Base-by-base conservation (phyloP, 2,797 vertebrate species). In the Channallabes apus region DNA sequence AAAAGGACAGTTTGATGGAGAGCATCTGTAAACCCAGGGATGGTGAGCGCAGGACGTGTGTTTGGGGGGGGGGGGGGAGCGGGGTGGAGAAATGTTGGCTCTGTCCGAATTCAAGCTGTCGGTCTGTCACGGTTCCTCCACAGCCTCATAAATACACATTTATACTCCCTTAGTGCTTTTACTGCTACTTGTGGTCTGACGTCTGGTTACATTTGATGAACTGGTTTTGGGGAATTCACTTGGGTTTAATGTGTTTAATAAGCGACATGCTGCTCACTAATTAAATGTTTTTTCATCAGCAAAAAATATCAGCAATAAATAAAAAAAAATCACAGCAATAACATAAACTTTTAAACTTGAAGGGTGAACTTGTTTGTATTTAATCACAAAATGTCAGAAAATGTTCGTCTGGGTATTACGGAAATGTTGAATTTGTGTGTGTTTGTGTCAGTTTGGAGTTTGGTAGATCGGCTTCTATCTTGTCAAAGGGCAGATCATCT, bases 1-100 rank as follows among this genome's bases (percentile, higher is more conserved):
- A 24, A 75, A 78, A 84, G 59, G 71, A 65, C 72, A 59, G 59
- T 41, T 85, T 59, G n/a, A 68, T 51, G 76, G n/a, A 83, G 81
- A 62, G 72, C 83, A 56, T 54, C 65, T 38, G 35, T 84, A 72
- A 80, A 78, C 78, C 7, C 27, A 11, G 69, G 20, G 41, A 35
- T 27, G 75, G 24, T 72, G 61, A 27, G 41, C 22, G 15, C 71
- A 2, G 12, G 22, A 8, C 46, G 46, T 51, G 46, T 12, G 41
- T 8, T 7, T 46, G 9, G 0, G 8, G 8, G 46, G 7, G 8
- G 1, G 17, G 12, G n/a, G 17, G 9, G n/a, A 2, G 14, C 3
- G 22, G 38, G 22, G 38, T n/a, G n/a, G n/a, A n/a, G n/a, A n/a
- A 2, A 62, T 22, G 59, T 22, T 29, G 41, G 9, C 0, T 71